A percentile compares a stretch with the other conserved stretches of the same genome.
phyloP scores from a whole-genome alignment of 2,888 invertebrate species.

The Amitus sp. region DNA sequence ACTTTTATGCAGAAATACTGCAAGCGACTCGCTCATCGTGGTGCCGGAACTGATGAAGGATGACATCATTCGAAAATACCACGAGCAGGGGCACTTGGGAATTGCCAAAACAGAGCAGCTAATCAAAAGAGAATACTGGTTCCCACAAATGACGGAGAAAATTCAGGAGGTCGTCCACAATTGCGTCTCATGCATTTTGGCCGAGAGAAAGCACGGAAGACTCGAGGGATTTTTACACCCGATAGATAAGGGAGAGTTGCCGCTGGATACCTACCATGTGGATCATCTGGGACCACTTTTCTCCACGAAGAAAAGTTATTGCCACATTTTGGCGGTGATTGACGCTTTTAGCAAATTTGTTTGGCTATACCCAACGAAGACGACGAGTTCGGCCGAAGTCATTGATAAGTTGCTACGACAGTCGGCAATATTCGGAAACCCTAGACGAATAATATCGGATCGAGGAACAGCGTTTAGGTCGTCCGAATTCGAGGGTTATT shows the following conservation, averaged over 20 bases:
- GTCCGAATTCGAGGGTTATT: conserved; percentile 1
- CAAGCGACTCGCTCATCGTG: neutral
- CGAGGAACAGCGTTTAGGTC: conserved; percentile 14
- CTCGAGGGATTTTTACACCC: conserved; percentile 35
- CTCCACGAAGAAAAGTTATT: conserved; percentile 2
- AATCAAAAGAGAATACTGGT: conserved; percentile 48
- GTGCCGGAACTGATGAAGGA: conserved; percentile 12
- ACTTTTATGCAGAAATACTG: neutral
- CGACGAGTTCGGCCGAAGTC: conserved; percentile 25
- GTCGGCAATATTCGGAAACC: conserved; percentile 54
- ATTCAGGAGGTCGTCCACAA: conserved; percentile 29
- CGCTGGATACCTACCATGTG: too few species aligned
- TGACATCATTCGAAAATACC: conserved; percentile 6
- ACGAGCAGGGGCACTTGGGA: conserved; percentile 13
- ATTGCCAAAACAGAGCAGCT: conserved; percentile 13
- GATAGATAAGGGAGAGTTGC: too few species aligned
- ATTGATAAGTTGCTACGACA: conserved; percentile 13
- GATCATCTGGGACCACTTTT: neutral
- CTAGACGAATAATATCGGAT: conserved; percentile 55
- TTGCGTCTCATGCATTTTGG: neutral
- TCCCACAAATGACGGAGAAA: conserved; percentile 31
- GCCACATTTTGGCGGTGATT: neutral
- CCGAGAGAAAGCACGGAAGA: conserved; percentile 23
- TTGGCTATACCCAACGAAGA: conserved; percentile 2
- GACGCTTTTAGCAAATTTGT: conserved; percentile 1